Percentiles rank a stretch among this genome's conserved stretches.
These are phyloP conservation scores for Macrotis lagotis DNA, from an alignment of 2,113 vertebrate species.

Conservation along the genomic window DNA sequence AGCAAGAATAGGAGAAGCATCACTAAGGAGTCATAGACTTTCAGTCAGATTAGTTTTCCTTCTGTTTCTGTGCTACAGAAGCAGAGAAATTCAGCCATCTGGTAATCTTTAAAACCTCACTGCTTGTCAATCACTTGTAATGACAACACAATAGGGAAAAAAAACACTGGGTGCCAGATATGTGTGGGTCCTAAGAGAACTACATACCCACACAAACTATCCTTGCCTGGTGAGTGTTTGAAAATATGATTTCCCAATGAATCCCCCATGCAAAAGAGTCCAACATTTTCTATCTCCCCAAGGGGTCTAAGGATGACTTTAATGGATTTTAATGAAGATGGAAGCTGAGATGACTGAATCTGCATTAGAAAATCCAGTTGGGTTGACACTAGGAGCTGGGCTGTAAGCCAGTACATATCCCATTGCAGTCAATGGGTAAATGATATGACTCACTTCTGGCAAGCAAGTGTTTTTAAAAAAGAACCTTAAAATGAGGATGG, in stretches of 20 bases:
- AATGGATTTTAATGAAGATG: not conserved
- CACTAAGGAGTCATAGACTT: not conserved
- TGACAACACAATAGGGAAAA: not conserved
- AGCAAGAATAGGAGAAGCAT: not conserved
- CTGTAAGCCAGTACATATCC: constrained; percentile 11
- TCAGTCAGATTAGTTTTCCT: constrained; percentile 6
- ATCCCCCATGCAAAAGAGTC: not conserved
- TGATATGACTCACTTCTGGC: not conserved
- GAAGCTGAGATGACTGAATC: not conserved
- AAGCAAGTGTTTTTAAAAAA: not conserved
- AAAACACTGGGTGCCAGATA: not conserved
- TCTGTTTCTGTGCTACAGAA: not conserved
- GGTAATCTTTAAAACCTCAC: constrained; percentile 24
- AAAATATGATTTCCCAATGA: not conserved
- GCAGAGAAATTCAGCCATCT: not conserved
- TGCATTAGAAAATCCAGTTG: not conserved
- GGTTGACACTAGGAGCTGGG: not conserved
- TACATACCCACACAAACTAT: not conserved
- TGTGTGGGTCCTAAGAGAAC: not conserved
- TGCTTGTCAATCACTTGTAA: constrained; percentile 15
- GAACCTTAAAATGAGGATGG: not conserved
- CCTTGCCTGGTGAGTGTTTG: not conserved
- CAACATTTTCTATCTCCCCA: not conserved
- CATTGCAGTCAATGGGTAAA: not conserved
- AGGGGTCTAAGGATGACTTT: not conserved